phyloP scores from a whole-genome alignment of 2,888 invertebrate genomes.

The Nomada ruficornis region DNA sequence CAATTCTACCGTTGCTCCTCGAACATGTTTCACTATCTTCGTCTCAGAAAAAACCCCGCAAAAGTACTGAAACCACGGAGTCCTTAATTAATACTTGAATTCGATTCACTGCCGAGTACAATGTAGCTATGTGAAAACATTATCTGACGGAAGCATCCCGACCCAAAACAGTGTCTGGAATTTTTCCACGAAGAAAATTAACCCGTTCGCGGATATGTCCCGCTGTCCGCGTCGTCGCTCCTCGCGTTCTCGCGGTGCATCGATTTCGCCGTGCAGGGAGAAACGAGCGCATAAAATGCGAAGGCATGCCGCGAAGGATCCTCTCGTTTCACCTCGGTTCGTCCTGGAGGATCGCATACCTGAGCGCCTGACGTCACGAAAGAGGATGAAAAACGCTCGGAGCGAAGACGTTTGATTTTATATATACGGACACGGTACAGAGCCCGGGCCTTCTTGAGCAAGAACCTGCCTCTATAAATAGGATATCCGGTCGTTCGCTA shows the following conservation, averaged over 20 bases:
- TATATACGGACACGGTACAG: constrained; percentile 53
- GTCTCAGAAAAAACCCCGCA: not conserved
- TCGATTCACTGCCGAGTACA: too few relatives aligned
- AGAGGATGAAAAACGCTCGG: constrained; percentile 52
- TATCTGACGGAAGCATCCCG: not conserved
- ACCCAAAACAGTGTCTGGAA: constrained; percentile 29
- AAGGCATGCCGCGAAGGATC: constrained; percentile 53
- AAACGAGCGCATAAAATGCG: constrained; percentile 63
- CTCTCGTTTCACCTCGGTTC: constrained; percentile 55
- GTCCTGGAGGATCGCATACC: constrained; percentile 66
- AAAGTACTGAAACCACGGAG: not conserved
- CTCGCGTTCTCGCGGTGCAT: constrained; percentile 14
- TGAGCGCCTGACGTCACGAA: constrained; percentile 66
- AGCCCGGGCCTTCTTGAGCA: constrained; percentile 68
- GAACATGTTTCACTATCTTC: too few relatives aligned
- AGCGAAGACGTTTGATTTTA: constrained; percentile 61
- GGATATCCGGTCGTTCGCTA: constrained; percentile 80
- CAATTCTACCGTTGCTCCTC: too few relatives aligned
- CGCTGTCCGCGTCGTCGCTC: constrained; percentile 13
- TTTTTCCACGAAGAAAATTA: constrained; percentile 45
- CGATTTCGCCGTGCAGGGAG: constrained; percentile 39
- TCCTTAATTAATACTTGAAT: constrained; percentile 10
- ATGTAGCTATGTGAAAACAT: too few relatives aligned
- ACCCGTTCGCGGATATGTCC: constrained; percentile 32
- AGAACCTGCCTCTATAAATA: constrained; percentile 70